phyloP scores from a whole-genome alignment of 2,113 vertebrate species.

The Onychostoma macrolepis region DNA sequence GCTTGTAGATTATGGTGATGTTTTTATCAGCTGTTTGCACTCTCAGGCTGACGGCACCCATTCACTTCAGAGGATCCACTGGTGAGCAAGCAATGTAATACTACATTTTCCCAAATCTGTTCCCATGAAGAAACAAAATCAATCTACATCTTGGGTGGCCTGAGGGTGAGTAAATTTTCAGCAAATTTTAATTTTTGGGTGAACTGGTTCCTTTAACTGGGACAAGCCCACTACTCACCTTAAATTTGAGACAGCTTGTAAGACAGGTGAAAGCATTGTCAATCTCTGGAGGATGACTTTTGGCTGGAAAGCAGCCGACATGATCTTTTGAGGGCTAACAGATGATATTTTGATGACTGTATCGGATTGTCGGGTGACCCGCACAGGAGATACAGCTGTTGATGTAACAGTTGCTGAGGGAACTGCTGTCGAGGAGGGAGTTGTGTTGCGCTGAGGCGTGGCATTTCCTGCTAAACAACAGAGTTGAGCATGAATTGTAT shows the following conservation, averaged over 20 bases:
- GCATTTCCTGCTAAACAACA: constrained; percentile 2
- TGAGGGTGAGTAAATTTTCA: background rate
- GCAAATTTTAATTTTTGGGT: background rate
- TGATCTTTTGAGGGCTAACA: background rate
- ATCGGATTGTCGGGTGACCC: background rate
- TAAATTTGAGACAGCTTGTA: background rate
- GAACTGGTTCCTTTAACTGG: background rate
- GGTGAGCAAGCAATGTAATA: background rate
- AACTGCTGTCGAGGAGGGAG: background rate
- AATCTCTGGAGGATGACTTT: constrained; percentile 42
- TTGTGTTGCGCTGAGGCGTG: background rate
- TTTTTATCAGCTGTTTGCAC: too few relatives aligned
- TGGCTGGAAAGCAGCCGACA: background rate
- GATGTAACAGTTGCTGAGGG: background rate
- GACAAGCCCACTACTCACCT: constrained; percentile 24
- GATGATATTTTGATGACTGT: background rate
- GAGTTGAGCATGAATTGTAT: background rate
- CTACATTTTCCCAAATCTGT: background rate
- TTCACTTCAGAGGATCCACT: too few relatives aligned
- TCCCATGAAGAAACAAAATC: background rate
- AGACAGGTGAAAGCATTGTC: too few relatives aligned
- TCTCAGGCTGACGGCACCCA: too few relatives aligned
- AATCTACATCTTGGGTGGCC: background rate
- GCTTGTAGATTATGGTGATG: too few relatives aligned
- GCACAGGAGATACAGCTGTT: background rate